Conservation (phyloP, 2,888 invertebrate species). For the Cerastoderma edule region DNA sequence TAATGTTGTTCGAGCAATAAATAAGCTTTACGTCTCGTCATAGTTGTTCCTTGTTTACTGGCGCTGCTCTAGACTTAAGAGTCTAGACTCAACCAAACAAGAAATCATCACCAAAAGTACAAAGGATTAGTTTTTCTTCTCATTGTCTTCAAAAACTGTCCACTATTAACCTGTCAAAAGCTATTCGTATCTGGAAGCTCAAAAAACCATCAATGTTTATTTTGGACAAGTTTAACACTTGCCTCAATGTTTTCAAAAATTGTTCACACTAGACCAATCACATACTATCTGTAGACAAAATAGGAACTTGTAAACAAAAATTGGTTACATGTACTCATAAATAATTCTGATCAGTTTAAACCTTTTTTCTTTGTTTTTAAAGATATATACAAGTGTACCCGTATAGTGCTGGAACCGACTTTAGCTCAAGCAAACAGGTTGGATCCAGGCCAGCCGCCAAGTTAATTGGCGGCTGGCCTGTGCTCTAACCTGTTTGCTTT, state of each 20-base stretch:
- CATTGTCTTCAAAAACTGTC: slow-evolving; percentile 5
- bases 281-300: no score
- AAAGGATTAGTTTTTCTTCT: not conserved
- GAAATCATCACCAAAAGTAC: not conserved
- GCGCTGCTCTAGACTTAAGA: no score
- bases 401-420: no score
- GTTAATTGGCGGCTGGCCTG: no score
- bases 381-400: no score
- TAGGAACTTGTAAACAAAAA: no score
- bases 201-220: not conserved
- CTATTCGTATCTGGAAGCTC: not conserved
- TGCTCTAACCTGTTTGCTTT: not conserved
- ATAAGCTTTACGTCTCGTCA: not conserved
- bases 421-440: no score
- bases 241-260: not conserved
- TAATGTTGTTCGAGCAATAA: not conserved
- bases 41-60: not conserved
- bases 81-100: not conserved
- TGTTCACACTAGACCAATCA: not conserved
- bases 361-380: no score
- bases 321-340: no score
- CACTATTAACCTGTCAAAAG: not conserved
- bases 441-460: no score
- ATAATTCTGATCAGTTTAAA: no score
- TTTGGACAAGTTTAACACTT: not conserved